Conservation (phyloP, 2,888 invertebrate species). For the Caenorhabditis virilis region DNA sequence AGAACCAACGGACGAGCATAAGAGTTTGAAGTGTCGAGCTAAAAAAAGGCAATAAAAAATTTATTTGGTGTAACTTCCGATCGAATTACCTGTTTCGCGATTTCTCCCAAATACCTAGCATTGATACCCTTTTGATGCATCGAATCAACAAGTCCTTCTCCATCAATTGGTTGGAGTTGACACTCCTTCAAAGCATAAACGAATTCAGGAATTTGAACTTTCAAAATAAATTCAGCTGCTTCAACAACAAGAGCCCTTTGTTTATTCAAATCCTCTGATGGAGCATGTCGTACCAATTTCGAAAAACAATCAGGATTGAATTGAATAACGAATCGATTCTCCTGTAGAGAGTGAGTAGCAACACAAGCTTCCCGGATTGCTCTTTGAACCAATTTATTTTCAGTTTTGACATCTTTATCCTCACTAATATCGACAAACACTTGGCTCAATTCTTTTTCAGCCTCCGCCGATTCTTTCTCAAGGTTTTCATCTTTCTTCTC, state of each 20-base stretch:
- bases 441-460: slow-evolving; percentile 33
- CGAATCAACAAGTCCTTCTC: slow-evolving; percentile 86
- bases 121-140: slow-evolving; percentile 93
- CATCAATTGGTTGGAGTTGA: slow-evolving; percentile 83
- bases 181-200: slow-evolving; percentile 73
- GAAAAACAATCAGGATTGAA: slow-evolving; percentile 99
- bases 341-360: slow-evolving; percentile 90
- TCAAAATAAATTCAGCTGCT: slow-evolving; percentile 71
- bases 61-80: too few relatives aligned
- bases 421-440: slow-evolving; percentile 39
- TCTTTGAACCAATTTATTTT: slow-evolving; percentile 19
- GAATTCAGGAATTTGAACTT: slow-evolving; percentile 88
- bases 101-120: slow-evolving; percentile 91
- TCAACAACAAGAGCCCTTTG: slow-evolving; percentile 78
- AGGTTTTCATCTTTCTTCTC: slow-evolving; percentile 32
- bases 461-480: slow-evolving; percentile 16
- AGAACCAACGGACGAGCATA: slow-evolving; percentile 77
- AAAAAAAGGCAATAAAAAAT: too few relatives aligned
- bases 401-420: slow-evolving; percentile 26
- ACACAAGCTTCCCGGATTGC: slow-evolving; percentile 76
- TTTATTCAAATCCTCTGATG: slow-evolving; percentile 54
- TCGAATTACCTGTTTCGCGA: slow-evolving; percentile 70
- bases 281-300: slow-evolving; percentile 83
- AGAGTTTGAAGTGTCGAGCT: slow-evolving; percentile 12
- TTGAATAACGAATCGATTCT: slow-evolving; percentile 92